Base-by-base conservation (phyloP, 2,888 invertebrate genomes). In the Pocota personata region DNA sequence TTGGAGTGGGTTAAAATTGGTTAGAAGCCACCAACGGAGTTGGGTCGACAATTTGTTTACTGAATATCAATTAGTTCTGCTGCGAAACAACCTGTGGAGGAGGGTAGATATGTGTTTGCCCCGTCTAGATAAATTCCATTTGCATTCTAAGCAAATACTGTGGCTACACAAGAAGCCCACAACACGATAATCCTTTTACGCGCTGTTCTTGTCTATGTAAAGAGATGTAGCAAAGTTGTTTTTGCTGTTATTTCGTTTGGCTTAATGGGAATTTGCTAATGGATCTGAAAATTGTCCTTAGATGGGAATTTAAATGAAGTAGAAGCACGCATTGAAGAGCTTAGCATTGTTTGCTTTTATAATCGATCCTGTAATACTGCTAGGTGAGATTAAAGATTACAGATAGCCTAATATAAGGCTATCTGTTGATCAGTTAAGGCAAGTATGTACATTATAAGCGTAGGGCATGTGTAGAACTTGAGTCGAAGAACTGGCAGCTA, bases 151-250 rank as follows among this genome's bases (percentile, higher is more conserved):
- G 32, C 77, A 82, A 82, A 86, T 82, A 75, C 43, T 62, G 75
- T 30, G 69, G 84, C 69, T 64, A 35, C 40, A 75, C 40, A 69
- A 79, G 64, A 50, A 58, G 62, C 10, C 50, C 60, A 40, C 66
- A 82, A 86, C 86, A 86, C 30, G 55, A 72, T 82, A 72, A 82
- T 77, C 80, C 86, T 77, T 77, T 86, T 76, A 71, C 71, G 75
- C 79, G 67, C 66, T 30, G 52, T n/a, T 83, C 40, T 43, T 72
- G 72, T 64, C 30, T 43, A 27, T 12, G 8, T 27, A 60, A 57
- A 50, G 30, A 12, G 35, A 35, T 1, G 16, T 46, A 27, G 10
- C n/a, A 76, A 3, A 67, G 58, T 50, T 67, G 60, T 37, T 60
- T 32, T 60, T 14, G n/a, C 12, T 48, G 12, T 8, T 52, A 24